Evolutionary conservation across 1,140 invertebrate genomes (phyloP), one percentile per base, ranked within the genome.

Genomic region (Laupala kohalensis): DNA sequence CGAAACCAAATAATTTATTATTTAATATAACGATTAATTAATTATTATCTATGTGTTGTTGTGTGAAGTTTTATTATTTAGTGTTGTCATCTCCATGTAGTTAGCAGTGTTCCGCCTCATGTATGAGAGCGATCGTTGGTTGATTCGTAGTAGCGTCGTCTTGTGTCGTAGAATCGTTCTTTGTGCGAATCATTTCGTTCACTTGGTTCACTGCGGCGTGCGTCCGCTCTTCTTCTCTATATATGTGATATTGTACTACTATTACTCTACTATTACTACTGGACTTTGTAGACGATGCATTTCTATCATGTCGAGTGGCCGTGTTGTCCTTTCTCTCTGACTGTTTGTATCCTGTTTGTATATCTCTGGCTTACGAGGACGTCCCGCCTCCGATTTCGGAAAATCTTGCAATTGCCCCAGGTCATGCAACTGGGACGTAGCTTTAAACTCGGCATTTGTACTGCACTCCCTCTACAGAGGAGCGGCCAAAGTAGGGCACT

Each of bases 1-100:
- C 83, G 76, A 86, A 85, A 86, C 85, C 85, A 86, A 86, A 86
- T 85, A 86, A 86, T 86, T 85, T 86, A 84, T 85, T 83, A 83
- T 82, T 81, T 83, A 82, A 81, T 76, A 76, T 73, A 73, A 73
- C 63, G 71, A 73, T 73, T 67, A 78, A 77, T 79, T 78, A 53
- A 53, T 53, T 53, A 53, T 53, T 53, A 53, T 53, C 74, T 78
- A 79, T 78, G 76, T 72, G 71, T 72, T 73, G 72, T 73, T 73
- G 72, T 70, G 72, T 73, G 72, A 64, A 73, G 70, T 67, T 72
- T 67, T 53, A 53, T 53, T 53, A 53, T 53, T 53, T 53, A 53
- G 37, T 53, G 37, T 53, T 53, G 37, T 53, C 37, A 53, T 53
- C 37, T 53, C 37, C 37, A 53, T 53, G 37, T 53, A 53, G 37